These are phyloP conservation scores for Colletes latitarsis DNA, from an alignment of 1,140 invertebrate genomes.

Conservation along the genomic window DNA sequence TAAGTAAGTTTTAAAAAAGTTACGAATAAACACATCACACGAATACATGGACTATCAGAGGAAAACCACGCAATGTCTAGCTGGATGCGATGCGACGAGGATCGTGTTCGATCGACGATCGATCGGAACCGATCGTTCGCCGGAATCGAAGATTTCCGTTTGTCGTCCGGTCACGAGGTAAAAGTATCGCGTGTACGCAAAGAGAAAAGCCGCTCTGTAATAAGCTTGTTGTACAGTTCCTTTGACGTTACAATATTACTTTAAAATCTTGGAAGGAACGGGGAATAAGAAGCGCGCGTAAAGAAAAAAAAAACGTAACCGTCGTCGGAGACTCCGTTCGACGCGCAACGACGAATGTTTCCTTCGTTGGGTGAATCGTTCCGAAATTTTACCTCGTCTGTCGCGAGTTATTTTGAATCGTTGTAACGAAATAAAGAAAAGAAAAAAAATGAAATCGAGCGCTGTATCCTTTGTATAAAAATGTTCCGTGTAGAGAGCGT, in stretches of 20 bases:
- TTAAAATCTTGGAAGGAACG: constrained; percentile 41
- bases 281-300: background rate
- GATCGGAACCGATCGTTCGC: background rate
- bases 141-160: constrained; percentile 7
- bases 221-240: constrained; percentile 55
- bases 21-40: constrained; percentile 40
- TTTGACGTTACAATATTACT: constrained; percentile 61
- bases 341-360: background rate
- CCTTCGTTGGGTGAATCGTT: constrained; percentile 6
- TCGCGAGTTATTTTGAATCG: background rate
- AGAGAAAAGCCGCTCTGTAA: constrained; percentile 43
- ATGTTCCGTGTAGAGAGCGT: background rate
- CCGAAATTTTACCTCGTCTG: constrained; percentile 1
- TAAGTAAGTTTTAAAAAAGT: constrained; percentile 56
- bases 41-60: constrained; percentile 23
- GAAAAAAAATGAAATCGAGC: background rate
- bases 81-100: background rate
- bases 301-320: background rate
- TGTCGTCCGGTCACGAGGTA: constrained; percentile 3
- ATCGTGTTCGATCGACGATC: background rate
- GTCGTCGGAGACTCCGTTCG: background rate
- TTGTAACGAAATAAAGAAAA: constrained; percentile 8
- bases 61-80: constrained; percentile 29
- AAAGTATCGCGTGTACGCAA: background rate
- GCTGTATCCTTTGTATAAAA: constrained; percentile 19